Evolutionary conservation across 1,140 invertebrate genomes (phyloP).

Genomic region (Pteromalus puparum): DNA sequence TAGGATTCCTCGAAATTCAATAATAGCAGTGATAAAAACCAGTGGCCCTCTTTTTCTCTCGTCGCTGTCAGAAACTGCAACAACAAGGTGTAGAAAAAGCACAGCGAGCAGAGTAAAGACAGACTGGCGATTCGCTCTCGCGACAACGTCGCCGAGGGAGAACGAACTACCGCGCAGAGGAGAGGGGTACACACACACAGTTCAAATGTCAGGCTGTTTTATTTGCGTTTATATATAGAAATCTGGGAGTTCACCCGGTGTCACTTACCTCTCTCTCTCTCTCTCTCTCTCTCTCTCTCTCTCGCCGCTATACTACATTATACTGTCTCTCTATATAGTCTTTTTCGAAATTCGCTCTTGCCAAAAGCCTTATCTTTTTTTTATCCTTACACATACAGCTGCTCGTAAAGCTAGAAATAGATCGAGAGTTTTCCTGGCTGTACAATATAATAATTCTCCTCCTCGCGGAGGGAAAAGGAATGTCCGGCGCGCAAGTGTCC

Average conservation of each 20-base stretch:
- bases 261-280: conserved; percentile 68
- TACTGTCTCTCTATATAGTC: neutral
- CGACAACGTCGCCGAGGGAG: conserved; percentile 1
- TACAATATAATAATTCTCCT: neutral
- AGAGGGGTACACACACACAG: conserved; percentile 54
- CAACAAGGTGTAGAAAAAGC: neutral
- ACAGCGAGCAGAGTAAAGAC: neutral
- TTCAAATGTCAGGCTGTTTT: conserved; percentile 71
- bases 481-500: conserved; percentile 15
- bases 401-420: neutral
- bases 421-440: neutral
- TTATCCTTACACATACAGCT: neutral
- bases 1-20: too few relatives aligned
- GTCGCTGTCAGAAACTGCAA: neutral
- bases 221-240: conserved; percentile 74
- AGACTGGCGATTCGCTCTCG: neutral
- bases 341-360: conserved; percentile 29
- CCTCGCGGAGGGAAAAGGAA: neutral
- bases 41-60: neutral
- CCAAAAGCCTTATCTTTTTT: neutral
- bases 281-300: too few relatives aligned
- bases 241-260: conserved; percentile 71
- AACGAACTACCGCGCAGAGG: neutral
- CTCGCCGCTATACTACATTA: too few relatives aligned
- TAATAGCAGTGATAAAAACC: too few relatives aligned